Base-by-base conservation (phyloP, 2,113 vertebrate genomes). In the Cephalopholis sonnerati region DNA sequence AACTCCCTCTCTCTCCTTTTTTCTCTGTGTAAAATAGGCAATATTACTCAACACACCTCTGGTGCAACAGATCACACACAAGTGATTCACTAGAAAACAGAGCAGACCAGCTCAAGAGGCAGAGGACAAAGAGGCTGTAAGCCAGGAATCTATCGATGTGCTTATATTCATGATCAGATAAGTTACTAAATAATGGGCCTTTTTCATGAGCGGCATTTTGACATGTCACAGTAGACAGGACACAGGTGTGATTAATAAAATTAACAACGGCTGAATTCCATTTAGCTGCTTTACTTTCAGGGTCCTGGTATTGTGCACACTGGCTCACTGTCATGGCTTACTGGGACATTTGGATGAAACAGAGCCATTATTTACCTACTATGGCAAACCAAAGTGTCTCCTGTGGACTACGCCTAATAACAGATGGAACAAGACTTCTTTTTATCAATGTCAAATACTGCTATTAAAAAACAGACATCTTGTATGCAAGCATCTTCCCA, bases 1-100 rank as follows among this genome's bases (percentile, higher is more conserved):
- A 89, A 88, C 91, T 90, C 87, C 77, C 72, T 83, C 77, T 53
- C 51, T 27, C 62, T 25, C 11, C 25, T 55, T 22, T 46, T 46
- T 63, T 29, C 64, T 53, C 39, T n/a, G n/a, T 65, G 84, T 76
- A 89, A 90, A 92, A 91, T 69, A 78, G 63, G 46, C 80, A 84
- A 62, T 78, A 87, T 90, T 87, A 86, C 85, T 87, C 79, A 90
- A 87, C 64, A 4, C 79, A 68, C 78, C 36, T 79, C 53, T 87
- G 77, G 61, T 57, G 66, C 57, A 89, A 81, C 7, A 61, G 69
- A 82, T 86, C 48, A 63, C 29, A 82, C 63, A 84, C 51, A 73
- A 61, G 22, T 3, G 61, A 77, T 51, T 76, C 29, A 25, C 54
- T 5, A 17, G 39, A 70, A 81, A 75, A 51, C 73, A 25, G 22